A percentile compares a stretch with the other conserved stretches of the same genome.
Evolutionary conservation across 1,140 invertebrate genomes (phyloP).

Genomic region (Metaphire vulgaris): DNA sequence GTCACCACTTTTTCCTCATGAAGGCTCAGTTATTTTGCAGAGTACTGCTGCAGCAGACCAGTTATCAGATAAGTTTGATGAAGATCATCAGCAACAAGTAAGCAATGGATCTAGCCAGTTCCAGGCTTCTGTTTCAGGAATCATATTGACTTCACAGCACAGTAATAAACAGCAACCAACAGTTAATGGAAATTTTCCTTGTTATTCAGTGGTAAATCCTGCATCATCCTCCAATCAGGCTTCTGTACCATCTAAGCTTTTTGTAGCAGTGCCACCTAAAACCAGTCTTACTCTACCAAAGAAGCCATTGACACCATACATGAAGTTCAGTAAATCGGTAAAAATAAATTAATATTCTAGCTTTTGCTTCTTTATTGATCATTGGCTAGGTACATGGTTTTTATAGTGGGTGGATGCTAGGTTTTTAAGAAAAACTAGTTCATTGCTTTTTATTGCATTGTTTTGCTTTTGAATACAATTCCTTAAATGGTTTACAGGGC

Average conservation of each 20-base stretch:
- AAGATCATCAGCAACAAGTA: background rate
- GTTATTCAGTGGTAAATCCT: background rate
- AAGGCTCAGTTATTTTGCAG: background rate
- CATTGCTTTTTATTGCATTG: too few species aligned
- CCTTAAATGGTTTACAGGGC: too few species aligned
- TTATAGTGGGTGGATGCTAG: too few species aligned
- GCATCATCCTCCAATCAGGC: background rate
- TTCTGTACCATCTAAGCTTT: background rate
- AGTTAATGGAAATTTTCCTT: background rate
- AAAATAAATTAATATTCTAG: too few species aligned
- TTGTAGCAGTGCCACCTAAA: background rate
- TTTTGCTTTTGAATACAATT: too few species aligned
- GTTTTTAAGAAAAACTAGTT: too few species aligned
- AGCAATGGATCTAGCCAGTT: background rate
- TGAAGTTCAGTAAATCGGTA: slow-evolving; percentile 20
- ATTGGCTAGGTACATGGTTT: too few species aligned
- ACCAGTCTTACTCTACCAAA: slow-evolving; percentile 1
- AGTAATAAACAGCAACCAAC: background rate
- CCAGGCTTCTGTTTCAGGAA: background rate
- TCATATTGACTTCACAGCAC: background rate
- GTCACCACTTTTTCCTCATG: background rate
- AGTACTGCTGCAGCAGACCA: background rate
- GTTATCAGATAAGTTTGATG: background rate
- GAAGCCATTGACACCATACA: slow-evolving; percentile 18
- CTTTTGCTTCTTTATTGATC: background rate